Evolutionary conservation across 2,888 invertebrate genomes (phyloP).

Genomic region (Phengaris arion): DNA sequence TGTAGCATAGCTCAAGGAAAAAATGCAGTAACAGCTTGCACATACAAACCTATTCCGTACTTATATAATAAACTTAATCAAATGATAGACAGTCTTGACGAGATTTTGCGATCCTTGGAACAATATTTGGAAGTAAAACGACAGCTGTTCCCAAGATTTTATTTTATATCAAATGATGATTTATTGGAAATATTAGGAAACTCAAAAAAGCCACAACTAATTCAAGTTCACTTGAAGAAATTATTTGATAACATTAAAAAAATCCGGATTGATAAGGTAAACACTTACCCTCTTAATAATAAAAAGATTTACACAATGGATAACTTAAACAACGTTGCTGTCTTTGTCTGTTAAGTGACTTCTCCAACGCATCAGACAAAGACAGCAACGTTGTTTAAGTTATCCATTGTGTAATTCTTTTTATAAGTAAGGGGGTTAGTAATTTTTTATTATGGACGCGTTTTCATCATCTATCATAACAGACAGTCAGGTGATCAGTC

Average conservation of each 20-base stretch:
- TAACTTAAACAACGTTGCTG: too few species aligned
- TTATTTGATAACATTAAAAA: slow-evolving; percentile 91
- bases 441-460: too few species aligned
- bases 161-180: slow-evolving; percentile 83
- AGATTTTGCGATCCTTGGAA: slow-evolving; percentile 90
- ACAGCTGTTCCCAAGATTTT: slow-evolving; percentile 89
- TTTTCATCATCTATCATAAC: too few species aligned
- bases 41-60: slow-evolving; percentile 80
- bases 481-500: too few species aligned
- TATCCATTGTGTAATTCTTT: too few species aligned
- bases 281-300: slow-evolving; percentile 26
- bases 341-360: too few species aligned
- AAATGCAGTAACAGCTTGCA: slow-evolving; percentile 82
- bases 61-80: slow-evolving; percentile 83
- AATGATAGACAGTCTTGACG: slow-evolving; percentile 88
- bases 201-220: slow-evolving; percentile 88
- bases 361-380: too few species aligned
- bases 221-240: slow-evolving; percentile 93
- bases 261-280: slow-evolving; percentile 83
- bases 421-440: too few species aligned
- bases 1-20: slow-evolving; percentile 72
- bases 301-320: too few species aligned
- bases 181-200: slow-evolving; percentile 92
- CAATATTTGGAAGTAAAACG: slow-evolving; percentile 93
- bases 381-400: too few species aligned